Conservation (phyloP, 2,113 vertebrate species). For the Actenoides lindsayi region DNA sequence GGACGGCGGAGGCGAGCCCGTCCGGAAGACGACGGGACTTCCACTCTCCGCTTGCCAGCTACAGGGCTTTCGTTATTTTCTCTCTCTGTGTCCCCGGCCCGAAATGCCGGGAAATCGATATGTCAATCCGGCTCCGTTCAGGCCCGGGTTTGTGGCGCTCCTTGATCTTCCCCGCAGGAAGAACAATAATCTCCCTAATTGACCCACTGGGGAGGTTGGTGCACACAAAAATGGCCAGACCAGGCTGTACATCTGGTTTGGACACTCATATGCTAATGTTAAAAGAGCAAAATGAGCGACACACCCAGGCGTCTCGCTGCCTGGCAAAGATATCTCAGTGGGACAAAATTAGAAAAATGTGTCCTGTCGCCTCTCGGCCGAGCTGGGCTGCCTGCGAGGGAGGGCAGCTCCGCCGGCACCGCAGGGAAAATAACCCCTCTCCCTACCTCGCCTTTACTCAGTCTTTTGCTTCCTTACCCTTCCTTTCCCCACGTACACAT, state of each 20-base stretch:
- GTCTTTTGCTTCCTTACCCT: background rate
- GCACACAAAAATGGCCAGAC: constrained; percentile 82
- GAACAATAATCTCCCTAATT: constrained; percentile 99
- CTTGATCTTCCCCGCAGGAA: constrained; percentile 96
- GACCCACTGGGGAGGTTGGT: constrained; percentile 97
- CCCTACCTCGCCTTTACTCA: background rate
- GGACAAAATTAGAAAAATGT: constrained; percentile 18
- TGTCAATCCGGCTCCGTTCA: constrained; percentile 90
- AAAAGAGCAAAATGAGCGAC: constrained; percentile 68
- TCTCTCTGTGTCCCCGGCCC: constrained; percentile 60
- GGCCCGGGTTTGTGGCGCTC: constrained; percentile 83
- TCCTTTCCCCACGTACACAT: background rate
- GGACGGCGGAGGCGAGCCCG: background rate
- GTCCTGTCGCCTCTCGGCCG: background rate
- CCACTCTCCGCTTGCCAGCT: constrained; percentile 72
- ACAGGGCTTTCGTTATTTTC: constrained; percentile 61
- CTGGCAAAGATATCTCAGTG: constrained; percentile 19
- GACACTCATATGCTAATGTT: constrained; percentile 86
- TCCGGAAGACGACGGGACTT: constrained; percentile 63
- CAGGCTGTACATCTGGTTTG: constrained; percentile 91
- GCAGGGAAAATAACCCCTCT: background rate
- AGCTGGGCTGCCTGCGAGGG: background rate
- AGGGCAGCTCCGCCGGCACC: background rate
- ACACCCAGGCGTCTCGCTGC: constrained; percentile 4
- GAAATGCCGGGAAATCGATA: constrained; percentile 87